A percentile compares a stretch with the other conserved stretches of the same genome.
Evolutionary conservation across 2,888 invertebrate species (phyloP).

Genomic region (Chamaedrilus cognettii): DNA sequence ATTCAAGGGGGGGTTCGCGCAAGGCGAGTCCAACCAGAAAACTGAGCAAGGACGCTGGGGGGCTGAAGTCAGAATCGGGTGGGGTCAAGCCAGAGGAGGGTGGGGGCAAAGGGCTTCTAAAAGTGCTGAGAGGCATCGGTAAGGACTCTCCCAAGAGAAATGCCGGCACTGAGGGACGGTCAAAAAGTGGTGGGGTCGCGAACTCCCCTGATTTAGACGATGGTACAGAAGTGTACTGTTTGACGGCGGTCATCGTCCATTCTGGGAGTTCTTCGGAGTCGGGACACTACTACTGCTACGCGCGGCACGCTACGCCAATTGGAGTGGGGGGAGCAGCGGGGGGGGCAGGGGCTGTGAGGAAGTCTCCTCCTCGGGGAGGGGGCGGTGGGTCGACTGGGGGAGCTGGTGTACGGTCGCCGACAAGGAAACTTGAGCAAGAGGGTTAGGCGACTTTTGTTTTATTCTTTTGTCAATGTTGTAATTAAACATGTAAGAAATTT

Average conservation of each 20-base stretch:
- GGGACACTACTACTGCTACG: slow-evolving; percentile 86
- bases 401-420: too few relatives aligned
- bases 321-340: not conserved
- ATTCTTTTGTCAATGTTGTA: too few relatives aligned
- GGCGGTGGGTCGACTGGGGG: too few relatives aligned
- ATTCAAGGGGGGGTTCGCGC: not conserved
- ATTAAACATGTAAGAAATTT: too few relatives aligned
- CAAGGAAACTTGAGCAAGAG: too few relatives aligned
- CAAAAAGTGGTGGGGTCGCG: not conserved
- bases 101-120: not conserved
- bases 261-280: slow-evolving; percentile 80
- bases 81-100: not conserved
- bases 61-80: not conserved
- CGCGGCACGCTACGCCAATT: slow-evolving; percentile 54
- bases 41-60: not conserved
- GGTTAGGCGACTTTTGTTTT: too few relatives aligned
- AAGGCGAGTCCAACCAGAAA: not conserved
- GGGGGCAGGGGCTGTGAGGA: too few relatives aligned
- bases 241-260: slow-evolving; percentile 85
- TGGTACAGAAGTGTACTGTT: slow-evolving; percentile 65
- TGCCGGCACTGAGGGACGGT: not conserved
- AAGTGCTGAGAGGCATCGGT: not conserved
- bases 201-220: not conserved
- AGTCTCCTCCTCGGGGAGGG: too few relatives aligned
- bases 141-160: not conserved